Evolutionary conservation across 2,113 vertebrate genomes (phyloP).

Genomic region (Meleagris gallopavo): DNA sequence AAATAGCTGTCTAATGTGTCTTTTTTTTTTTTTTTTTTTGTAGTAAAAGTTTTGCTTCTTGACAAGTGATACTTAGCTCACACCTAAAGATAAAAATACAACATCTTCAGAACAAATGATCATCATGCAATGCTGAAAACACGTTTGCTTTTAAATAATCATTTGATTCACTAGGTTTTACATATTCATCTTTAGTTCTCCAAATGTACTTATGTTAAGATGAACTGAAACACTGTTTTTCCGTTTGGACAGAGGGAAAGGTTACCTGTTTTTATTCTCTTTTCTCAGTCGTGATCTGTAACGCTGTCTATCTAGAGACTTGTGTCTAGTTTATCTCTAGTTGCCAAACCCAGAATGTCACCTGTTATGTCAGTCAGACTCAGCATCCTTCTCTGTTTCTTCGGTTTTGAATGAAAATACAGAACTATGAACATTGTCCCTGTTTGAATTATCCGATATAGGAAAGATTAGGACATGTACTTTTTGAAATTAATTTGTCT

Average conservation of each 20-base stretch:
- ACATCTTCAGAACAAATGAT: neutral
- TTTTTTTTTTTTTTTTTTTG: neutral
- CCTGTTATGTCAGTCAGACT: neutral
- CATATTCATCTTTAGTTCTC: neutral
- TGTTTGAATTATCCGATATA: neutral
- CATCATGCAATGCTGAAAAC: neutral
- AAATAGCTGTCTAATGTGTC: neutral
- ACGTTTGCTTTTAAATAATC: neutral
- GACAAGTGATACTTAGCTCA: neutral
- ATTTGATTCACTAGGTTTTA: neutral
- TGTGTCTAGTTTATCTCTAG: neutral
- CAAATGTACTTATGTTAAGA: neutral
- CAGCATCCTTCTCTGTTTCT: neutral
- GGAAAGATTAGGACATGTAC: neutral
- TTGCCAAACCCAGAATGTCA: neutral
- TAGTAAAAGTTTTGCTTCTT: neutral
- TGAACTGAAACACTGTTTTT: neutral
- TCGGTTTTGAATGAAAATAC: neutral
- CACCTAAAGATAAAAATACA: neutral
- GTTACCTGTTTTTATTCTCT: neutral
- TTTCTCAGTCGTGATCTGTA: neutral
- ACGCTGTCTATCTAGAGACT: neutral
- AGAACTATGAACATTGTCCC: neutral
- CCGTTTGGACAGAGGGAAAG: rapidly evolving
- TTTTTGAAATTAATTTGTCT: neutral